These are phyloP conservation scores for Arctopsyche grandis DNA, from an alignment of 1,140 invertebrate genomes.

Conservation along the genomic window DNA sequence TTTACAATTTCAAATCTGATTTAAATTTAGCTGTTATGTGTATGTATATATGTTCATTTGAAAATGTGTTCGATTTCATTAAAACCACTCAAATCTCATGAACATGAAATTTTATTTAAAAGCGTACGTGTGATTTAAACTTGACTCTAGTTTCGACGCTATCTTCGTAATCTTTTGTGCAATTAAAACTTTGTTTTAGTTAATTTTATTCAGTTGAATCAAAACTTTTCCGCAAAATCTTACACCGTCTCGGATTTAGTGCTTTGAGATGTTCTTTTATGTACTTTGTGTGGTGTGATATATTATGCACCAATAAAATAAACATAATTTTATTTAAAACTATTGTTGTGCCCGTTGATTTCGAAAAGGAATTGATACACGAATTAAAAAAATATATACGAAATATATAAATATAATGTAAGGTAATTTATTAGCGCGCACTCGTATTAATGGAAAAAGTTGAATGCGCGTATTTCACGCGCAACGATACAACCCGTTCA, in stretches of 20 bases:
- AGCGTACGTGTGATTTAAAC: slow-evolving; percentile 6
- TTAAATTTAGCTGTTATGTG: neutral
- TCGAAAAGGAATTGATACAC: no score
- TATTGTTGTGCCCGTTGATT: no score
- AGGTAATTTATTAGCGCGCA: no score
- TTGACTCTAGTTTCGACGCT: neutral
- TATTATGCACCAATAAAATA: no score
- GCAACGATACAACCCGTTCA: no score
- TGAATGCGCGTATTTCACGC: no score
- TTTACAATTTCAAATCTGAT: neutral
- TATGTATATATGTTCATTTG: no score
- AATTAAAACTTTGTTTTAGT: slow-evolving; percentile 26
- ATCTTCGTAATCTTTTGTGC: slow-evolving; percentile 23
- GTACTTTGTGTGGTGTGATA: no score
- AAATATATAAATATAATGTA: no score
- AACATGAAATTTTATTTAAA: slow-evolving; percentile 9
- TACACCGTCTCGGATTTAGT: neutral
- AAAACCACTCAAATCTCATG: slow-evolving; percentile 15
- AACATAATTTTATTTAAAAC: no score
- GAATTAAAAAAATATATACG: slow-evolving; percentile 5
- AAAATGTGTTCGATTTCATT: neutral
- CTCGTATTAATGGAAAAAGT: no score
- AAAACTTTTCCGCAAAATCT: slow-evolving; percentile 25
- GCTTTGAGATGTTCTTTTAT: neutral
- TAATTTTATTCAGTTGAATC: slow-evolving; percentile 29